Evolutionary conservation across 2,113 vertebrate genomes (phyloP), one percentile per base, ranked within the genome.

Genomic region (Ammospiza caudacuta): DNA sequence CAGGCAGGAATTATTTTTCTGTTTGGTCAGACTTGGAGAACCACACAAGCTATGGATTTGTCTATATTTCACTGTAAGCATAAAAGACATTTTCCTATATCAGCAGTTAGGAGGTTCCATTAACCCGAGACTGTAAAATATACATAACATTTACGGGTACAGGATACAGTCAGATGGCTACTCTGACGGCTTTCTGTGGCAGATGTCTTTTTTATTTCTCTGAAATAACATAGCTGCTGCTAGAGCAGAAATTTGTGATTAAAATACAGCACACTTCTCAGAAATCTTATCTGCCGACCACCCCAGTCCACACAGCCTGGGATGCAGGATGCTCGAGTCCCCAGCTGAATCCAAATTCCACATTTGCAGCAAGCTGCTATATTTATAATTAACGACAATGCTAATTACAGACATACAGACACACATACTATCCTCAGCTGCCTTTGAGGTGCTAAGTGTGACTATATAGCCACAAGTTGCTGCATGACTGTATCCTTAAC

Each of bases 41-140:
- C 46, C 57, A 94, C 81, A 93, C 15, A 58, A 28, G 17, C 16
- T 97, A 97, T 93, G 74, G 90, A 96, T 97, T 93, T 95, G 73
- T 95, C 90, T 62, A 35, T 92, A 96, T 97, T 97, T 97, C 82
- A 91, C 46, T 83, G 22, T 17, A 9, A 89, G 75, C 68, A n/a
- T 84, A 90, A 90, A 92, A 70, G 62, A 41, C 52, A 91, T 85
- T 97, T 78, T 62, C 43, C 68, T 89, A 24, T 90, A 93, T 92
- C 92, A 97, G 89, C 75, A 92, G 63, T 94, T 82, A 96, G 75
- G 37, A 86, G 37, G 39, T 94, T 95, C 90, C 58, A 92, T 95
- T 95, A 97, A 94, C 92, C 37, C 0, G 0, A 86, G 70, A 33
- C 59, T 69, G 52, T 96, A 95, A 97, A 98, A 94, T 69, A 70